Evolutionary conservation across 2,113 vertebrate genomes (phyloP).

Genomic region (Entelurus aequoreus): DNA sequence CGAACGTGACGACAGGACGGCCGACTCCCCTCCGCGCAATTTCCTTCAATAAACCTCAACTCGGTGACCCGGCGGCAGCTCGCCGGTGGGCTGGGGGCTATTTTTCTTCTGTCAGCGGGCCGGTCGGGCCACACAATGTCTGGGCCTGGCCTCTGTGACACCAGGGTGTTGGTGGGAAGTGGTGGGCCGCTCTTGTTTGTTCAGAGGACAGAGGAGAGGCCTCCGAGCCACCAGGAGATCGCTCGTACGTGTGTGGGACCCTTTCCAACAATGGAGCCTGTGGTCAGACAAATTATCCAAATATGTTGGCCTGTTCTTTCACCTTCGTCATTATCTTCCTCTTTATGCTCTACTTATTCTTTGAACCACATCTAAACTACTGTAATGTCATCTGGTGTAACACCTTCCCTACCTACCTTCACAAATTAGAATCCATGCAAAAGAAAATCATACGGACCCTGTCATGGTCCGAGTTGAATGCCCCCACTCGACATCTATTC

Average conservation of each 20-base stretch:
- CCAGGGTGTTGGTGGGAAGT: conserved; percentile 26
- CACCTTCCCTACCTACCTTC: too few relatives aligned
- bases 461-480: too few relatives aligned
- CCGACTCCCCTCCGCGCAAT: conserved; percentile 53
- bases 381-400: too few relatives aligned
- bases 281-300: neutral
- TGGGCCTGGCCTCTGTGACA: conserved; percentile 52
- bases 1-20: conserved; percentile 55
- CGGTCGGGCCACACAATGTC: conserved; percentile 48
- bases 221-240: conserved; percentile 48
- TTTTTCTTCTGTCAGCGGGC: conserved; percentile 37
- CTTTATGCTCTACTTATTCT: too few relatives aligned
- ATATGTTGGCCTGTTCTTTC: too few relatives aligned
- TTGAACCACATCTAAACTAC: too few relatives aligned
- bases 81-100: conserved; percentile 34
- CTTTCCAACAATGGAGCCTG: neutral
- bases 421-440: too few relatives aligned
- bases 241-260: conserved; percentile 4
- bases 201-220: conserved; percentile 51
- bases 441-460: too few relatives aligned
- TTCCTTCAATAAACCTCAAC: conserved; percentile 65
- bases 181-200: conserved; percentile 50
- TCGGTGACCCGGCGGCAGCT: conserved; percentile 49
- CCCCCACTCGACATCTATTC: too few relatives aligned
- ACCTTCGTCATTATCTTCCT: too few relatives aligned